These are phyloP conservation scores for Heterodera carotae DNA, from an alignment of 1,140 invertebrate genomes.

Conservation along the genomic window DNA sequence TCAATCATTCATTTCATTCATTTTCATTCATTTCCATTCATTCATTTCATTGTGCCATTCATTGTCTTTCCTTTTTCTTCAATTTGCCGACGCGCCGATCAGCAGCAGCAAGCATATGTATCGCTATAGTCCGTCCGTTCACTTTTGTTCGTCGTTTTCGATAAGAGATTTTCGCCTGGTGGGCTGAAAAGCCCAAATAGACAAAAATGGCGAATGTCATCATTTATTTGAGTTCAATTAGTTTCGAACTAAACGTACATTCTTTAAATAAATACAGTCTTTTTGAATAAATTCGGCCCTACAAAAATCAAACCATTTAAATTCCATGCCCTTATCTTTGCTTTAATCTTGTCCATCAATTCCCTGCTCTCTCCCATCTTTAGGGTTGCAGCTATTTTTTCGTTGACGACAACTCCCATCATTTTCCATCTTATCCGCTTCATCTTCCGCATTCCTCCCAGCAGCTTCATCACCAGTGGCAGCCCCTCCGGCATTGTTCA, in stretches of 20 bases:
- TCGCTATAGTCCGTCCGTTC: neutral
- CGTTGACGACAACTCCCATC: constrained; percentile 1
- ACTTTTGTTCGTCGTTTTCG: neutral
- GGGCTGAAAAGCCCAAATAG: neutral
- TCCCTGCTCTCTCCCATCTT: neutral
- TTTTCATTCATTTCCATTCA: neutral
- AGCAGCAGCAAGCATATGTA: too few relatives aligned
- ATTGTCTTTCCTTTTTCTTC: neutral
- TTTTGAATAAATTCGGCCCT: too few relatives aligned
- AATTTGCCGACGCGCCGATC: neutral
- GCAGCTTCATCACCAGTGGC: neutral
- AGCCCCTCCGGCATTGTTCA: neutral
- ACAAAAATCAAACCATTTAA: neutral
- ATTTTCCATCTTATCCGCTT: neutral
- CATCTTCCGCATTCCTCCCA: neutral
- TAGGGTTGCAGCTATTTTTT: constrained; percentile 22
- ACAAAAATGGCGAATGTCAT: neutral
- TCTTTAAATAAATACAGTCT: too few relatives aligned
- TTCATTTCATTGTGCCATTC: neutral
- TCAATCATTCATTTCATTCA: neutral
- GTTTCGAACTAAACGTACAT: too few relatives aligned
- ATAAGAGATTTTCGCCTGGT: neutral
- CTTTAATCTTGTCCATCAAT: neutral
- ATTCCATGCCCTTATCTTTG: neutral
- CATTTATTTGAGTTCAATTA: neutral